Conservation (phyloP, 2,797 vertebrate species). For the Coilia nasus region DNA sequence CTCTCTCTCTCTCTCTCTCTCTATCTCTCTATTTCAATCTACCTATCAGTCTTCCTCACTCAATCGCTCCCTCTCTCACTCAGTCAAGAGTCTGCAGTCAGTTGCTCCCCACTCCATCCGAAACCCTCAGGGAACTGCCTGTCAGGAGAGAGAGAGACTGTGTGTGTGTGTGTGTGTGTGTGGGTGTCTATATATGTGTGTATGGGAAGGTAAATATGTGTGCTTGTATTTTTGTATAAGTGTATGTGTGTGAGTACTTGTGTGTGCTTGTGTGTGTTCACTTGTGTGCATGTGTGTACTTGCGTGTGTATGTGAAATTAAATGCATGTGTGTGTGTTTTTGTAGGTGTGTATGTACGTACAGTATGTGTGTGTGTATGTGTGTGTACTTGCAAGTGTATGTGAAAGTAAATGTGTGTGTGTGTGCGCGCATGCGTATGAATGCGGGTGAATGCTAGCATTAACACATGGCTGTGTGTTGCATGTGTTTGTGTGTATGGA, state of each 20-base stretch:
- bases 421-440: background rate
- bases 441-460: background rate
- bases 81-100: background rate
- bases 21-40: background rate
- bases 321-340: too few species aligned
- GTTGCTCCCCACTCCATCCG: background rate
- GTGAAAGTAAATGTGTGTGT: too few species aligned
- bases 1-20: background rate
- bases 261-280: too few species aligned
- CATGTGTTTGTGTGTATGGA: background rate
- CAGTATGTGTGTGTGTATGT: too few species aligned
- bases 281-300: too few species aligned
- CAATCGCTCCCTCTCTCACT: background rate
- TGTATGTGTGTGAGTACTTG: too few species aligned
- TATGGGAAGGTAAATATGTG: background rate
- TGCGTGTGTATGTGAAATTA: too few species aligned
- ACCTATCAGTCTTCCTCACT: background rate
- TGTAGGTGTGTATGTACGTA: too few species aligned
- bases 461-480: background rate
- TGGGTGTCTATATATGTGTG: background rate
- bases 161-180: background rate
- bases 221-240: too few species aligned
- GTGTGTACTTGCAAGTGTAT: too few species aligned
- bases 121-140: background rate
- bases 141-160: background rate